Conservation (phyloP, 2,797 vertebrate species). For the Enteromius mattozi region DNA sequence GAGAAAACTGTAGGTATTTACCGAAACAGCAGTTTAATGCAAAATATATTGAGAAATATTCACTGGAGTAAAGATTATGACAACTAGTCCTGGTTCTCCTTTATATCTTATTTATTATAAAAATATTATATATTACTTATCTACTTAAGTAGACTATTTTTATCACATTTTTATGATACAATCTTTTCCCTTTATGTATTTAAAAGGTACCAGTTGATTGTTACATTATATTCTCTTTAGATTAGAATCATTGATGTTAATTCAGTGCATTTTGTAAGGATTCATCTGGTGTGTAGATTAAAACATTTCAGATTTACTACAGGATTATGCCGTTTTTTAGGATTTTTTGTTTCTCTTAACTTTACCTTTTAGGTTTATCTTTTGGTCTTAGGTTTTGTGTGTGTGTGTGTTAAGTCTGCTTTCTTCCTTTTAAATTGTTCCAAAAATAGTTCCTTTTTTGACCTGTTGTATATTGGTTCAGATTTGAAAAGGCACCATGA, state of each 20-base stretch:
- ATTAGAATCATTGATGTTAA: not conserved
- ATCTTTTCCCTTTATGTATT: not conserved
- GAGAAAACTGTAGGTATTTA: not conserved
- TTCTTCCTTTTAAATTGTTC: not conserved
- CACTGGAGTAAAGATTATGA: not conserved
- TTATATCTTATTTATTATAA: not conserved
- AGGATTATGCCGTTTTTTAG: not conserved
- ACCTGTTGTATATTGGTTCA: conserved; percentile 10
- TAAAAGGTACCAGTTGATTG: not conserved
- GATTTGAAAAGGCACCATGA: conserved; percentile 3
- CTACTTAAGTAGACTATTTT: not conserved
- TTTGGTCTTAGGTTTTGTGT: not conserved
- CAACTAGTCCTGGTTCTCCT: not conserved
- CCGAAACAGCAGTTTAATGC: not conserved
- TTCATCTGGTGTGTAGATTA: not conserved
- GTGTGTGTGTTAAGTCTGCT: not conserved
- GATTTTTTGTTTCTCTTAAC: not conserved
- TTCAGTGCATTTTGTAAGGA: not conserved
- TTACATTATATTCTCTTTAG: not conserved
- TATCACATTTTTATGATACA: not conserved
- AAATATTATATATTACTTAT: not conserved
- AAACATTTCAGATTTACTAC: not conserved
- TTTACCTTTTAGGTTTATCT: not conserved
- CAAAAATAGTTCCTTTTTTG: not conserved
- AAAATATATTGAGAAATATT: not conserved